A percentile compares a stretch with the other conserved stretches of the same genome.
Evolutionary conservation across 2,888 invertebrate species (phyloP).

Genomic region (Drosophila atripex): DNA sequence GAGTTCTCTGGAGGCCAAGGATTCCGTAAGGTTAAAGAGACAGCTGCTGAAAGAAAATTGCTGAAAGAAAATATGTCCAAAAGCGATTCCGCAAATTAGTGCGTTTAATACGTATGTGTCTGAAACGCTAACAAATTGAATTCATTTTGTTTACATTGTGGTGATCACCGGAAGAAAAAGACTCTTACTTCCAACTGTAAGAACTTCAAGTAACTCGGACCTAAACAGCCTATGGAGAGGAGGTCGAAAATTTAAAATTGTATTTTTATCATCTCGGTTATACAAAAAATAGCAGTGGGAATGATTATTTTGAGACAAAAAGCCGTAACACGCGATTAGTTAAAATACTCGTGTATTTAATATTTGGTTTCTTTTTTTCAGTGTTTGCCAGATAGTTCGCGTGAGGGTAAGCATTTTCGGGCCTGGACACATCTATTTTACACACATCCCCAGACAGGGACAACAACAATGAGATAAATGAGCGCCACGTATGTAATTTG

Average conservation of each 20-base stretch:
- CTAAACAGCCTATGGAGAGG: too few relatives aligned
- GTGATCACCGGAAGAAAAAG: conserved; percentile 79
- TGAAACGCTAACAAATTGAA: conserved; percentile 73
- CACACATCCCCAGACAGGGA: conserved; percentile 9
- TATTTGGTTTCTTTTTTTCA: neutral
- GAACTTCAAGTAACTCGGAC: too few relatives aligned
- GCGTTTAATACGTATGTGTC: conserved; percentile 73
- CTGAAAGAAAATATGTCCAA: conserved; percentile 77
- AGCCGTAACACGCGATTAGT: conserved; percentile 49
- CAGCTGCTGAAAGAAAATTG: conserved; percentile 79
- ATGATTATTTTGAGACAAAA: too few relatives aligned
- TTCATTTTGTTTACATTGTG: conserved; percentile 75
- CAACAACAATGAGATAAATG: conserved; percentile 70
- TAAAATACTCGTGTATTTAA: neutral
- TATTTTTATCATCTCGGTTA: too few relatives aligned
- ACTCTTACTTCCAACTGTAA: too few relatives aligned
- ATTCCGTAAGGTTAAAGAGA: conserved; percentile 36
- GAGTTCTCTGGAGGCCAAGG: neutral
- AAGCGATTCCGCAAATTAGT: conserved; percentile 81
- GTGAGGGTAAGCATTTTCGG: conserved; percentile 31
- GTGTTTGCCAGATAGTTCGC: conserved; percentile 27
- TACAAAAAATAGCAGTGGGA: too few relatives aligned
- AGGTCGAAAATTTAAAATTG: too few relatives aligned
- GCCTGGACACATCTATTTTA: conserved; percentile 18
- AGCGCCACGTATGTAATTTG: conserved; percentile 82